Evolutionary conservation across 2,888 invertebrate genomes (phyloP).

Genomic region (Camptogramma bilineatum): DNA sequence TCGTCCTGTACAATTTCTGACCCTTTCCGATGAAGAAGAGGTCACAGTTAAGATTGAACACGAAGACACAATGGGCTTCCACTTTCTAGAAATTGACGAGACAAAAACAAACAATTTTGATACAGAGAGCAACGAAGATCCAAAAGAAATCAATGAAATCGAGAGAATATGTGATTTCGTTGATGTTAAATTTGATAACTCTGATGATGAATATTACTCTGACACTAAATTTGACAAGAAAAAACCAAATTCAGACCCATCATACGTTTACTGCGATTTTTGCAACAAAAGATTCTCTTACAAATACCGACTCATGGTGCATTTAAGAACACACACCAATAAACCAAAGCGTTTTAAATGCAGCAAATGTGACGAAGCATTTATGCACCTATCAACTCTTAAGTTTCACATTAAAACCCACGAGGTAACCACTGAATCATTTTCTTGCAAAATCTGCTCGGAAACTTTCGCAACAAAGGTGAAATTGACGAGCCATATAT

Average conservation of each 20-base stretch:
- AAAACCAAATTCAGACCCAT: not conserved
- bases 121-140: not conserved
- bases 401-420: not conserved
- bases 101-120: not conserved
- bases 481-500: not conserved
- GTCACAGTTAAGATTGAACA: not conserved
- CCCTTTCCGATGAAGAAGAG: not conserved
- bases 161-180: not conserved
- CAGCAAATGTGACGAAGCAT: not conserved
- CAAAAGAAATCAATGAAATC: not conserved
- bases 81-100: not conserved
- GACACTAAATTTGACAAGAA: not conserved
- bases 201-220: not conserved
- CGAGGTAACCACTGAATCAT: not conserved
- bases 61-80: not conserved
- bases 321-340: not conserved
- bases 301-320: not conserved
- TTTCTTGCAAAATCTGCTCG: not conserved
- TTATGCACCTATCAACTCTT: not conserved
- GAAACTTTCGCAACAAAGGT: not conserved
- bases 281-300: slow-evolving; percentile 2
- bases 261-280: not conserved
- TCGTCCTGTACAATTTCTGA: not conserved
- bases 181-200: not conserved
- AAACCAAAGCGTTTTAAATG: not conserved